Evolutionary conservation across 1,140 invertebrate genomes (phyloP).

Genomic region (Papilio helenus): DNA sequence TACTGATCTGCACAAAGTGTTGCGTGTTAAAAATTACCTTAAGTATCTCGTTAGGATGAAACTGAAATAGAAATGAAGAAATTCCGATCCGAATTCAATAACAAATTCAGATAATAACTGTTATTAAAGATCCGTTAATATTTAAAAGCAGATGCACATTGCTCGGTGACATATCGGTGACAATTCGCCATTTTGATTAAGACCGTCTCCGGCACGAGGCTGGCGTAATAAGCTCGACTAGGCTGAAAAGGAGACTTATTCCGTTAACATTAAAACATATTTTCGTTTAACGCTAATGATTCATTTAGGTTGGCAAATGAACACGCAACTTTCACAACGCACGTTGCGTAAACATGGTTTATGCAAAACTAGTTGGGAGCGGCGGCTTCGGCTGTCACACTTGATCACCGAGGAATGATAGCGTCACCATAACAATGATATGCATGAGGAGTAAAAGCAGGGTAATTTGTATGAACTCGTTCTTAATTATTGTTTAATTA

Average conservation of each 20-base stretch:
- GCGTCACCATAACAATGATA: not conserved
- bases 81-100: not conserved
- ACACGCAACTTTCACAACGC: constrained; percentile 33
- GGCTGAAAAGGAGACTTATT: constrained; percentile 9
- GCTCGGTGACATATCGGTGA: constrained; percentile 8
- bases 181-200: constrained; percentile 17
- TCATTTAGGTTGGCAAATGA: constrained; percentile 39
- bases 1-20: not conserved
- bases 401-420: constrained; percentile 35
- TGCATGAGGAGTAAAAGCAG: constrained; percentile 33
- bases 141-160: constrained; percentile 11
- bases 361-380: constrained; percentile 35
- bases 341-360: constrained; percentile 34
- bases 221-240: constrained; percentile 7
- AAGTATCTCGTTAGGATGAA: not conserved
- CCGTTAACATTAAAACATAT: not conserved
- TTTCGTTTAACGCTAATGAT: constrained; percentile 10
- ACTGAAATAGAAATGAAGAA: not conserved
- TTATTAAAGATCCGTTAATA: not conserved
- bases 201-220: constrained; percentile 17
- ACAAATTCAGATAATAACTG: no score
- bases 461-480: constrained; percentile 11
- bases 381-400: constrained; percentile 28
- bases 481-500: not conserved
- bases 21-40: not conserved